A percentile compares a stretch with the other conserved stretches of the same genome.
These are phyloP conservation scores for Drosophila prolongata DNA, from an alignment of 2,888 invertebrate species.

Conservation along the genomic window DNA sequence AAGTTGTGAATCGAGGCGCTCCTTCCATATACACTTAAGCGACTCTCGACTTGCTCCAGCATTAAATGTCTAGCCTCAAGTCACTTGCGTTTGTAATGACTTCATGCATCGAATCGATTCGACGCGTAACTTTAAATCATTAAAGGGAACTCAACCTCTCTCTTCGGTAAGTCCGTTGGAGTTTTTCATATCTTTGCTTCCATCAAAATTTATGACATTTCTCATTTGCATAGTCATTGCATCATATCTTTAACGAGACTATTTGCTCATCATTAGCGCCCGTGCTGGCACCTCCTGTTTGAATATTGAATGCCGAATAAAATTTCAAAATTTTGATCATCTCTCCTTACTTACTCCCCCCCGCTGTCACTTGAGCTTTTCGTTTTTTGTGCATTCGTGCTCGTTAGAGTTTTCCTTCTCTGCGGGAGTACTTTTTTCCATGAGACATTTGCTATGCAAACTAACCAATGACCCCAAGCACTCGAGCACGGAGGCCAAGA, in stretches of 20 bases:
- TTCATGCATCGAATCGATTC: background rate
- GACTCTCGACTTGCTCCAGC: too few species aligned
- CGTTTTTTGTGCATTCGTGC: slow-evolving; percentile 49
- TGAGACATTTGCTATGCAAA: slow-evolving; percentile 8
- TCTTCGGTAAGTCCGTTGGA: background rate
- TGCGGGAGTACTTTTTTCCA: slow-evolving; percentile 34
- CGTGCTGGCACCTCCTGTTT: slow-evolving; percentile 16
- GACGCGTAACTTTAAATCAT: background rate
- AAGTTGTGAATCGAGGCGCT: background rate
- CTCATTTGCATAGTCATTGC: slow-evolving; percentile 39
- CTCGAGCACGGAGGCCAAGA: slow-evolving; percentile 36
- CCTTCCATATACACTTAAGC: background rate
- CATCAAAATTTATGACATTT: background rate
- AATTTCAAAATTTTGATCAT: slow-evolving; percentile 20
- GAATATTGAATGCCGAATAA: slow-evolving; percentile 34
- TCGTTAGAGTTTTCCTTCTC: slow-evolving; percentile 54
- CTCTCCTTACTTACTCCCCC: background rate
- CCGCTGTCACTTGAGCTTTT: background rate
- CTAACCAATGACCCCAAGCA: slow-evolving; percentile 3
- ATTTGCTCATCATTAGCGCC: slow-evolving; percentile 64
- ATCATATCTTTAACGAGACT: slow-evolving; percentile 55
- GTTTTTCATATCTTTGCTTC: background rate
- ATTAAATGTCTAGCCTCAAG: background rate
- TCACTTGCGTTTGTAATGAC: slow-evolving; percentile 13
- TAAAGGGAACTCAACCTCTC: slow-evolving; percentile 2